Evolutionary conservation across 2,888 invertebrate genomes (phyloP).

Genomic region (Argyresthia albistria): DNA sequence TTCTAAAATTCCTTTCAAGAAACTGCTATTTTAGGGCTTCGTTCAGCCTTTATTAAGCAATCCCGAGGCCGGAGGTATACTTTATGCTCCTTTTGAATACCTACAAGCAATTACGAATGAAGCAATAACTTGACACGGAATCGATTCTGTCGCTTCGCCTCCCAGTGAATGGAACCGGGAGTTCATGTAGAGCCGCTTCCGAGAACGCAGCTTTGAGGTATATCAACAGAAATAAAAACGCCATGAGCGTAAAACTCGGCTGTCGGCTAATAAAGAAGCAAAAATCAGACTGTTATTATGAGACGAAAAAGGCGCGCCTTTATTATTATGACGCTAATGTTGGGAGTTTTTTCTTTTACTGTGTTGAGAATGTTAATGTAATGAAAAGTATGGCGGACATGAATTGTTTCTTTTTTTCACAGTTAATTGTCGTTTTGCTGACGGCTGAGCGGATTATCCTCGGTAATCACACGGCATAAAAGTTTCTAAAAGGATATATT

Average conservation of each 20-base stretch:
- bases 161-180: not conserved
- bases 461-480: no score
- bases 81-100: constrained; percentile 45
- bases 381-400: not conserved
- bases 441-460: no score
- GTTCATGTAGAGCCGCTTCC: not conserved
- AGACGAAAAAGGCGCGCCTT: constrained; percentile 33
- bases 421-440: no score
- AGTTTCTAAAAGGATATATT: no score
- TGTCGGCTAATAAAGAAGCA: constrained; percentile 54
- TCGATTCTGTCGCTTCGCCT: constrained; percentile 26
- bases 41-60: constrained; percentile 40
- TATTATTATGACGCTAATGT: constrained; percentile 59
- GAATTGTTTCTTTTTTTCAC: not conserved
- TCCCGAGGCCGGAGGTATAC: constrained; percentile 37
- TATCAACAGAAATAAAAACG: constrained; percentile 28
- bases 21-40: constrained; percentile 29
- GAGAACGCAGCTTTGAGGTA: not conserved
- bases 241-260: constrained; percentile 52
- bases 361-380: constrained; percentile 6
- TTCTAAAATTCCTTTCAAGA: constrained; percentile 24
- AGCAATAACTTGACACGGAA: constrained; percentile 39
- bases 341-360: constrained; percentile 21
- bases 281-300: constrained; percentile 30
- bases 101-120: constrained; percentile 40